Base-by-base conservation (phyloP, 1,140 invertebrate species). In the Bombus consobrinus region DNA sequence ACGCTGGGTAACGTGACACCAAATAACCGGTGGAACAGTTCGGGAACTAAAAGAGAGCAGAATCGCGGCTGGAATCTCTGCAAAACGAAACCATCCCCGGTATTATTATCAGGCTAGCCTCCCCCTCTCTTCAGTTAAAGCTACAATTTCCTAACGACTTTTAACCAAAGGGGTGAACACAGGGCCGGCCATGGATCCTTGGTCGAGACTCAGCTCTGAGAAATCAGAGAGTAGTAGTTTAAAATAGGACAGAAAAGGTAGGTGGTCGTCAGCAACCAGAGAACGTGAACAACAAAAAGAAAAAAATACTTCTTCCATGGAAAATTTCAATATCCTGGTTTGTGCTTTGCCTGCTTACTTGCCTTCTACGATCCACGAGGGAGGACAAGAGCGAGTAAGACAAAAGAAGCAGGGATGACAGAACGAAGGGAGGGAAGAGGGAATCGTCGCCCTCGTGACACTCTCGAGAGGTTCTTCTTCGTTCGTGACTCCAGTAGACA, bases 271-370 rank as follows among this genome's bases (percentile, higher is more conserved):
- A 43, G 59, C 28, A 68, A 28, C 18, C 62, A 43, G 62, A 91
- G 85, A 89, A 91, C 89, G 80, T 85, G 85, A 89, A 89, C 79
- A 85, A 89, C n/a, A n/a, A n/a, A n/a, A n/a, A n/a, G n/a, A 89
- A 91, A 91, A 91, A 89, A 91, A 85, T 89, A 85, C 32, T 91
- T 91, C 82, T 90, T 91, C 28, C 81, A 71, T 83, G 85, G 83
- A 79, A 91, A 91, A 91, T 91, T 91, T 91, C 90, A 91, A 91
- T 91, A 91, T 91, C 90, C 90, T 85, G 87, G 79, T 84, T 86
- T 85, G 82, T 76, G 77, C 88, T 89, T 89, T 79, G 82, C 83
- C 86, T 83, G 80, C 74, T 83, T 85, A 15, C n/a, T 64, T 62
- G 73, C 47, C 66, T 43, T 64, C 79, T 34, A 82, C 82, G 79